Evolutionary conservation across 2,797 vertebrate genomes (phyloP).

Genomic region (Intellagama lesueurii): DNA sequence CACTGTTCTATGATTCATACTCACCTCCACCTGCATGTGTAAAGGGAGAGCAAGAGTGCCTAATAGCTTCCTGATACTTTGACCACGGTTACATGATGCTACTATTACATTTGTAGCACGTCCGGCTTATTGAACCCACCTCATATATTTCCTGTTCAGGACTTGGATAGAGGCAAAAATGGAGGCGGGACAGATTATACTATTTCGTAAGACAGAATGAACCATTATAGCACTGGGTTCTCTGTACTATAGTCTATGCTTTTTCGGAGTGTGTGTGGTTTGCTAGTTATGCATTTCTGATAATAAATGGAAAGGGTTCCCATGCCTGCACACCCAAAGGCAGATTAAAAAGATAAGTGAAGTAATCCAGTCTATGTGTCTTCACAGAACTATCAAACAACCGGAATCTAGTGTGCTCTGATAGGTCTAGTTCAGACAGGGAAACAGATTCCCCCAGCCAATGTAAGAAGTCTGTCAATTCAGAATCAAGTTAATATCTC

Average conservation of each 20-base stretch:
- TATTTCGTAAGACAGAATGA: neutral
- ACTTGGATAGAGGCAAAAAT: neutral
- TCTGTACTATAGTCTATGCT: neutral
- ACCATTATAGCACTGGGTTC: neutral
- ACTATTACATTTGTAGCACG: neutral
- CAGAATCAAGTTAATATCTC: neutral
- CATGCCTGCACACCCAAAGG: neutral
- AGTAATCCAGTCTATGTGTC: neutral
- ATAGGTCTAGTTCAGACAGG: neutral
- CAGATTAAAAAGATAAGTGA: neutral
- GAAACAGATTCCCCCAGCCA: neutral
- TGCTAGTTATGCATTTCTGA: neutral
- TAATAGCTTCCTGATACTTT: neutral
- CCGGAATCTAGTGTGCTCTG: neutral
- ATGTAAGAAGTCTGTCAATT: neutral
- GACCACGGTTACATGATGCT: no score
- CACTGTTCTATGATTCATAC: neutral
- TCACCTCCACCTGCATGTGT: neutral
- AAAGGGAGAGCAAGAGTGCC: neutral
- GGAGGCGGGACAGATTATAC: neutral
- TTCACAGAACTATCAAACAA: neutral
- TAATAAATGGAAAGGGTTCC: neutral
- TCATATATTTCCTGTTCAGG: neutral
- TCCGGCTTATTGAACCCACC: neutral
- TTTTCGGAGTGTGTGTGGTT: neutral